Evolutionary conservation across 2,113 vertebrate genomes (phyloP), one percentile per base, ranked within the genome.

Genomic region (Mola mola): DNA sequence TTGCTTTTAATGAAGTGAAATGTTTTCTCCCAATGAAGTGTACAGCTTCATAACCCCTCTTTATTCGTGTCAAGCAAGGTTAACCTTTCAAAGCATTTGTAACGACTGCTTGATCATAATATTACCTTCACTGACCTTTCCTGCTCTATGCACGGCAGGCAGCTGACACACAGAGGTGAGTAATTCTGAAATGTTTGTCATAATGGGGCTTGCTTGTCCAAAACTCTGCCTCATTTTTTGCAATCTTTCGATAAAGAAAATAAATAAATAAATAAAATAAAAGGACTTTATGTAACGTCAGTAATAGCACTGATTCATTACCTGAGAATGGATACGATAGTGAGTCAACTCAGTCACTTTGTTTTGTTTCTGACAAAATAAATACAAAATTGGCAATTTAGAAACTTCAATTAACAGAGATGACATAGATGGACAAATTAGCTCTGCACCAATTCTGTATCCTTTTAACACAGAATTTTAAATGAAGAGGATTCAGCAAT

Each of bases 371-470:
- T 44, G 10, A 33, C 40, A 42, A 80, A 67, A 43, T 65, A 75
- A 74, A 86, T 72, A 16, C 55, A 53, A 64, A 58, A 80, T 68
- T 31, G 42, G 61, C 42, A 48, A 69, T 70, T 83, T 65, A 13
- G 43, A 66, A 68, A 46, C 26, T 66, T 66, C 25, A 72, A 70
- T 82, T 65, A 68, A 47, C 19, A 66, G 28, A 50, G 28, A 79
- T 59, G 48, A 43, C 33, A 36, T 41, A 49, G 47, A 48, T 20
- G 34, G 28, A 55, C n/a, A 36, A 74, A 29, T 51, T 3, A 22
- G 41, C 3, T 46, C 44, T 52, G 50, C 33, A 53, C 75, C 63
- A 60, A 44, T 40, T 59, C 51, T 44, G 22, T 48, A 20, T 78
- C 36, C 31, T 61, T 42, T 74, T 28, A 66, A 55, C 31, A 49